Evolutionary conservation across 2,888 invertebrate genomes (phyloP), one percentile per base, ranked within the genome.

Genomic region (Gisinianus flammeolus): DNA sequence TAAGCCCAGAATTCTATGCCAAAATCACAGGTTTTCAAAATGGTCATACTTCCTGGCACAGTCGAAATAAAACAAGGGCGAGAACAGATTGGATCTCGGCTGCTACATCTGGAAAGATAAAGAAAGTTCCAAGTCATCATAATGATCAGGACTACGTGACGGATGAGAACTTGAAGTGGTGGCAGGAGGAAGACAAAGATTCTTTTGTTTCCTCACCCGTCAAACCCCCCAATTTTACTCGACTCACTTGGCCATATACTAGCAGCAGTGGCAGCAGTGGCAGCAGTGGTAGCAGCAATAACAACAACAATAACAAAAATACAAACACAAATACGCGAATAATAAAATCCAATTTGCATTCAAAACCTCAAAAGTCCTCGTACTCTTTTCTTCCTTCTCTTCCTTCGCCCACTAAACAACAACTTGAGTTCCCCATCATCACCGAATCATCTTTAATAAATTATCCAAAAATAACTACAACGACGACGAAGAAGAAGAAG

Each of bases 201-300:
- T 33, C 26, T n/a, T 66, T 19, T 30, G 64, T 64, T 54, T 22
- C 52, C 12, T 70, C 35, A 12, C 75, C 75, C 10, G 52, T 44
- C 2, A 28, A 35, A 44, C 52, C 75, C 16, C 75, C 75, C 12
- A 62, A 66, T 44, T 64, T 75, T 16, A 44, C 35, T 4, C 35
- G 66, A 24, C 44, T 75, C 3, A 66, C 75, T 28, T 75, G 75
- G 75, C 75, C 75, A 12, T 75, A 75, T 67, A 66, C 66, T 4
- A 10, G 52, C 16, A 26, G 31, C 16, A 2, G 16, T 10, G 64
- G n/a, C 22, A 62, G 31, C 10, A 22, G 30, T 35, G 19, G 10
- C 6, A 67, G 28, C 10, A 8, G 6, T 2, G 2, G 22, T 4
- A 74, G 8, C 22, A 64, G 31, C 3, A n/a, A 64, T 35, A 30